Conservation (phyloP, 37 sponge, comb jelly and placozoan species). For the Diacarnus erythraeanus region DNA sequence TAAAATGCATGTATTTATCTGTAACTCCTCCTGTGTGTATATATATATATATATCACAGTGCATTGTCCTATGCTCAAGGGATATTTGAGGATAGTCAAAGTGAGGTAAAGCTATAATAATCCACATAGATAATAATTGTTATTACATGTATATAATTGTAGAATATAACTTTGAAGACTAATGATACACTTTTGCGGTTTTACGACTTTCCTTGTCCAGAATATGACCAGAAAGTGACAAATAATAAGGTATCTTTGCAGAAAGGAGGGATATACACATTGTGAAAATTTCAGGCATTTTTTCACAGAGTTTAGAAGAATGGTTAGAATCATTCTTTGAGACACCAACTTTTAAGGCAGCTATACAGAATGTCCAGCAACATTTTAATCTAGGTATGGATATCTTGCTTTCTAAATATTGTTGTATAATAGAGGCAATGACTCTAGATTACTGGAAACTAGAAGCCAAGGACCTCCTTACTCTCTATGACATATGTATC, state of each 20-base stretch:
- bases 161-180: not conserved
- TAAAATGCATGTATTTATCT: no score
- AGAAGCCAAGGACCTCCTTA: not conserved
- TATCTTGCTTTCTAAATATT: not conserved
- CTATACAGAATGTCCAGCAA: not conserved
- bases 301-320: not conserved
- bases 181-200: not conserved
- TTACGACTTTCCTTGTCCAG: slow-evolving; percentile 7
- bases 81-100: not conserved
- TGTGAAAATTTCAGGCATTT: not conserved
- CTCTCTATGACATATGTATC: not conserved
- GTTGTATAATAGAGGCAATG: not conserved
- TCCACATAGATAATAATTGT: not conserved
- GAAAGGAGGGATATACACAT: not conserved
- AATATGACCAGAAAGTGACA: slow-evolving; percentile 2
- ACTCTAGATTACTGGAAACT: not conserved
- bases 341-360: not conserved
- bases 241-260: not conserved
- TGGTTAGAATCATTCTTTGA: not conserved
- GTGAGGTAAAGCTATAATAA: not conserved
- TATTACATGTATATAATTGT: not conserved
- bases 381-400: slow-evolving; percentile 1
- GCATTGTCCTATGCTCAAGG: not conserved
- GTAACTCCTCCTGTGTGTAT: no score
- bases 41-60: not conserved